phyloP scores from a whole-genome alignment of 2,113 vertebrate genomes.

The Lagenorhynchus albirostris region DNA sequence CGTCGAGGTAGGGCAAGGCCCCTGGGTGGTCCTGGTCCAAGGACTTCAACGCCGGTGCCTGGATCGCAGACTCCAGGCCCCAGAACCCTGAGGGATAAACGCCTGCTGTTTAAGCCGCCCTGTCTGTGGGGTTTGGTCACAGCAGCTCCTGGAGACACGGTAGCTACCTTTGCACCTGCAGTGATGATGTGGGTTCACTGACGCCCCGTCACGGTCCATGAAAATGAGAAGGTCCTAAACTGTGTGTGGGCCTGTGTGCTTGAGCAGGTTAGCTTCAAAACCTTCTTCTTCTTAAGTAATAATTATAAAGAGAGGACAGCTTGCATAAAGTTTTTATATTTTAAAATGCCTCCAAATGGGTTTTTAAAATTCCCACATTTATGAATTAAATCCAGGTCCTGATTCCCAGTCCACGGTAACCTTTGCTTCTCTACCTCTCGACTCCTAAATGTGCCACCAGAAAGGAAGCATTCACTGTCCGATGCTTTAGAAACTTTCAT shows the following conservation, averaged over 20 bases:
- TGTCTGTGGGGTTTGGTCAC: background rate
- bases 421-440: background rate
- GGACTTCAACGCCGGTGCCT: background rate
- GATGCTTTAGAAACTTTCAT: fast-evolving
- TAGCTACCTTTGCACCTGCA: no score
- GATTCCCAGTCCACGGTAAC: fast-evolving
- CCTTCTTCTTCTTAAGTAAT: fast-evolving
- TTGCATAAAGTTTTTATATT: background rate
- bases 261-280: fast-evolving
- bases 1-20: fast-evolving
- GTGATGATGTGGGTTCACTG: no score
- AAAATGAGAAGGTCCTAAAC: fast-evolving
- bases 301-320: fast-evolving
- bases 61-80: background rate
- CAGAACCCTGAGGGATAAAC: background rate
- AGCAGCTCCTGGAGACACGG: background rate
- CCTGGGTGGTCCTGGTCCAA: fast-evolving
- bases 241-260: fast-evolving
- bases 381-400: background rate
- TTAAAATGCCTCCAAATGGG: background rate
- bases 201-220: fast-evolving
- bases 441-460: fast-evolving
- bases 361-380: background rate
- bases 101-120: fast-evolving
- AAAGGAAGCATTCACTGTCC: fast-evolving